Percentiles rank a stretch among this genome's conserved stretches.
Conservation (phyloP, 37 sponge, comb jelly and placozoan genomes). For the Lycopodina hypogea region DNA sequence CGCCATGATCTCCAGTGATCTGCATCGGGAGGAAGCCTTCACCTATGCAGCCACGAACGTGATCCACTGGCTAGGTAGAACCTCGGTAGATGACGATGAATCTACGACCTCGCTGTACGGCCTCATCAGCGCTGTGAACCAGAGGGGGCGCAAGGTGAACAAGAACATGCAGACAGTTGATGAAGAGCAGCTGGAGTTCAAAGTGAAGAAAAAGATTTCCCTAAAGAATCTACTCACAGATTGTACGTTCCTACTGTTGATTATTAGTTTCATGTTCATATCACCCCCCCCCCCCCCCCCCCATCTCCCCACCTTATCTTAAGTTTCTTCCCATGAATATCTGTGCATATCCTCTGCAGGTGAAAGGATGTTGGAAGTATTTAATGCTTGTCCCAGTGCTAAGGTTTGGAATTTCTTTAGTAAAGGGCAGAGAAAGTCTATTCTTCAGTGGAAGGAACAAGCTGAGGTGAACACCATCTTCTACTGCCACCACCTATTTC, state of each 20-base stretch:
- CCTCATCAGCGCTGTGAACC: slow-evolving; percentile 48
- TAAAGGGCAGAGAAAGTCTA: slow-evolving; percentile 68
- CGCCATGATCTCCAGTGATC: slow-evolving; percentile 27
- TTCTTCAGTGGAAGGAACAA: slow-evolving; percentile 64
- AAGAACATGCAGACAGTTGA: slow-evolving; percentile 48
- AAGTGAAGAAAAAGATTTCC: not conserved
- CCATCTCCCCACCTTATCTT: not conserved
- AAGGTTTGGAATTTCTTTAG: slow-evolving; percentile 58
- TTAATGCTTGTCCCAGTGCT: slow-evolving; percentile 23
- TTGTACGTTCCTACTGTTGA: slow-evolving; percentile 13
- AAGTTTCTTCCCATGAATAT: not conserved
- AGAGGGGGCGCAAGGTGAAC: slow-evolving; percentile 31
- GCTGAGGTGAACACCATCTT: slow-evolving; percentile 29
- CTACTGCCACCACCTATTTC: not conserved
- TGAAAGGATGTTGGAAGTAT: slow-evolving; percentile 40
- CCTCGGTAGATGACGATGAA: slow-evolving; percentile 24
- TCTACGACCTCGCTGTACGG: slow-evolving; percentile 56
- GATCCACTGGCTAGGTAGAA: slow-evolving; percentile 60
- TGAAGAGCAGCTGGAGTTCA: slow-evolving; percentile 20
- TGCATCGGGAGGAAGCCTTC: slow-evolving; percentile 53
- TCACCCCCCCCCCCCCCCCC: no score
- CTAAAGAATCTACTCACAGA: slow-evolving; percentile 17
- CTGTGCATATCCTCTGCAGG: slow-evolving; percentile 24
- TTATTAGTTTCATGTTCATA: not conserved
- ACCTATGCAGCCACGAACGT: slow-evolving; percentile 45